A percentile compares a stretch with the other conserved stretches of the same genome.
phyloP scores from a whole-genome alignment of 2,888 invertebrate species.

The Agrochola lychnidis region DNA sequence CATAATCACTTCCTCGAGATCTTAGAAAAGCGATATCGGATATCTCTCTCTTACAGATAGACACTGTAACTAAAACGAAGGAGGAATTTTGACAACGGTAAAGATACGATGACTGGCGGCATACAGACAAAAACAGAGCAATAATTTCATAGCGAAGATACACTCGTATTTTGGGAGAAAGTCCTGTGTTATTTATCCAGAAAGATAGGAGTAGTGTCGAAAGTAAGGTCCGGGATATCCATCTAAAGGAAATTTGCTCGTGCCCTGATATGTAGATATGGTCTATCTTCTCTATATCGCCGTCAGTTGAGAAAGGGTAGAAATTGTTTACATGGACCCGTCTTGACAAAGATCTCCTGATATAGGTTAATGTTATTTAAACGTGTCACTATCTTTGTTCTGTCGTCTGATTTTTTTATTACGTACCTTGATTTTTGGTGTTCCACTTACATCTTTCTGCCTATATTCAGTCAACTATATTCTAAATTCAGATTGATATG shows the following conservation, averaged over 20 bases:
- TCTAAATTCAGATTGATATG: not conserved
- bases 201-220: conserved; percentile 66
- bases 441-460: not conserved
- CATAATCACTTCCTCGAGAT: conserved; percentile 36
- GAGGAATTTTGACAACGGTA: conserved; percentile 58
- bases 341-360: conserved; percentile 49
- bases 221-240: conserved; percentile 67
- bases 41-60: conserved; percentile 35
- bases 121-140: conserved; percentile 79
- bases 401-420: not conserved
- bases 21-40: conserved; percentile 24
- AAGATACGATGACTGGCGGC: conserved; percentile 62
- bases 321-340: conserved; percentile 58
- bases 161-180: conserved; percentile 66
- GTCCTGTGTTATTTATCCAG: conserved; percentile 69
- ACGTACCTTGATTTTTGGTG: not conserved
- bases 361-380: conserved; percentile 48
- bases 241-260: conserved; percentile 65
- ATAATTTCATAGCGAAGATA: conserved; percentile 76
- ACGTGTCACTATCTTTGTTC: conserved; percentile 20
- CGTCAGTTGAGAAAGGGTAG: conserved; percentile 59
- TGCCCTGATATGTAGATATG: conserved; percentile 59
- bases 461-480: not conserved
- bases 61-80: conserved; percentile 43
- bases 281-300: conserved; percentile 54